Base-by-base conservation (phyloP, 2,888 invertebrate species). In the Neoitamus cyanurus region DNA sequence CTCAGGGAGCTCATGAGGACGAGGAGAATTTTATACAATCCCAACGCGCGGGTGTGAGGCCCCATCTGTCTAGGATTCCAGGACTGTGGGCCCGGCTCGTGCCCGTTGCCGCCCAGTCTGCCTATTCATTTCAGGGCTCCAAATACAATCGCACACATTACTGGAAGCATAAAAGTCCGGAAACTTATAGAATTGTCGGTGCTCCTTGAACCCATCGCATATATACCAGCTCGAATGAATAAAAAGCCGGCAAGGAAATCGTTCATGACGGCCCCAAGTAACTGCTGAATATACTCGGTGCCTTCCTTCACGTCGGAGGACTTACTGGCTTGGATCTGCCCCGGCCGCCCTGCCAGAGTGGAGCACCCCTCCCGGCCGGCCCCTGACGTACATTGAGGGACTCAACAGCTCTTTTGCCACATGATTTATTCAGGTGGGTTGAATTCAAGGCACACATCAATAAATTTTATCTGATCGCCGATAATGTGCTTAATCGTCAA, bases 401-500 rank as follows among this genome's bases (percentile, higher is more conserved):
- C 46, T 72, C 70, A 83, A 72, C 72, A 72, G 72, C 70, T 83
- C 72, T 83, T 72, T 69, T 83, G 70, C 83, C 72, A 46, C 83
- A 83, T 83, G 83, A 83, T 83, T 83, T 83, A 83, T 83, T 83
- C 83, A 83, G 83, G 70, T 83, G 68, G 83, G 72, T 30, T 42
- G 69, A 83, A 83, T 83, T 83, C 83, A 83, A 83, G 83, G 83
- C 83, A 83, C 83, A 83, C 69, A 83, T 83, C 83, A 72, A 83
- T 83, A 83, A 83, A 83, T 83, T 83, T 83, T 83, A 83, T 83
- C 83, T 83, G 83, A 83, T 83, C 72, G 72, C 42, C 83, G 83
- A 83, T 83, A 83, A 83, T 83, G 83, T 83, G 83, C 83, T 83
- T 83, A 83, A 83, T 83, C 83, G 83, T 83, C 83, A 83, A 83